phyloP scores from a whole-genome alignment of 1,140 invertebrate species.

The Drosophila baimaii region DNA sequence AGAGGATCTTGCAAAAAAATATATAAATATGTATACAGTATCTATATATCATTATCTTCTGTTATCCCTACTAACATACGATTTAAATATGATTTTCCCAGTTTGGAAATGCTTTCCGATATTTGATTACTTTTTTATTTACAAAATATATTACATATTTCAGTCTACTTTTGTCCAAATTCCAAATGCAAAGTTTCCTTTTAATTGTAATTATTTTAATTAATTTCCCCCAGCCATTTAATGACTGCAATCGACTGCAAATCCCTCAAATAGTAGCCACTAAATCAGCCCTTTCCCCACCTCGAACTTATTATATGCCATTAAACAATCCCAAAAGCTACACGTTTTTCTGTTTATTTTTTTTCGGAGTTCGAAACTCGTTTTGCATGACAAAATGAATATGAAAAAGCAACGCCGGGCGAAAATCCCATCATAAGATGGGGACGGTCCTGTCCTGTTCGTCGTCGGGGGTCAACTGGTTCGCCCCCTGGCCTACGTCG shows the following conservation, averaged over 20 bases:
- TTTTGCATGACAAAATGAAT: constrained; percentile 52
- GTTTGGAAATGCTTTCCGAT: too few species aligned
- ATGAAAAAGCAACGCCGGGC: constrained; percentile 40
- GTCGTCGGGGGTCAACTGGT: constrained; percentile 51
- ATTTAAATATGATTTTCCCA: too few species aligned
- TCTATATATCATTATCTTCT: too few species aligned
- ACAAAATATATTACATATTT: too few species aligned
- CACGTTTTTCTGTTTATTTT: constrained; percentile 16
- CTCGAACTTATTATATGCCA: constrained; percentile 8
- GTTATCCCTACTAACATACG: too few species aligned
- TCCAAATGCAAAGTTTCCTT: too few species aligned
- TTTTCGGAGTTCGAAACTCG: constrained; percentile 35
- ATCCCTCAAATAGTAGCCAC: neutral
- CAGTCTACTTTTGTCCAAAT: too few species aligned
- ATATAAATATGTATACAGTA: too few species aligned
- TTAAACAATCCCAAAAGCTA: constrained; percentile 33
- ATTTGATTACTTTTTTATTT: too few species aligned
- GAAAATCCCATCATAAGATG: constrained; percentile 39
- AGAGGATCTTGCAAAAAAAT: too few species aligned
- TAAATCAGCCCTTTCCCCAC: neutral
- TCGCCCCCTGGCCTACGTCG: constrained; percentile 35
- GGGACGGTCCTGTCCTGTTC: constrained; percentile 17
- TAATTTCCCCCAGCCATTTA: constrained; percentile 13
- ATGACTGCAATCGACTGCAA: too few species aligned
- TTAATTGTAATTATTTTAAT: too few species aligned